A percentile compares a stretch with the other conserved stretches of the same genome.
Conservation (phyloP, 2,113 vertebrate species). For the Callopanchax toddi region DNA sequence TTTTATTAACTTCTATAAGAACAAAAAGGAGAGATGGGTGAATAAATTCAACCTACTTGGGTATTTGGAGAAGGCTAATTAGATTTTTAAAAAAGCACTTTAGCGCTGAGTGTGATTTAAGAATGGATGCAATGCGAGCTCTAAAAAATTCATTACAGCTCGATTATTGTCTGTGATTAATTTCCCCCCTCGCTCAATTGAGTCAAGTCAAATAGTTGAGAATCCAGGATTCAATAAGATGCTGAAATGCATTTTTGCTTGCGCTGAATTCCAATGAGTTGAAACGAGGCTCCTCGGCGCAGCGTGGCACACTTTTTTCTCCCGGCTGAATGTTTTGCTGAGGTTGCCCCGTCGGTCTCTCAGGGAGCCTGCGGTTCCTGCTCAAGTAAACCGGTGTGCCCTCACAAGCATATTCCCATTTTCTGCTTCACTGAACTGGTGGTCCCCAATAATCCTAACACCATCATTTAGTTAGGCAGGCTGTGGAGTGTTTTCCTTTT, state of each 20-base stretch:
- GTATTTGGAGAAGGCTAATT: slow-evolving; percentile 26
- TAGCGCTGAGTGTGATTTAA: slow-evolving; percentile 11
- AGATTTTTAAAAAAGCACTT: not conserved
- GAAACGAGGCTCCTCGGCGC: slow-evolving; percentile 53
- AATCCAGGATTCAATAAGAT: slow-evolving; percentile 55
- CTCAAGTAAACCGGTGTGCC: slow-evolving; percentile 68
- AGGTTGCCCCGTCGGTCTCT: slow-evolving; percentile 59
- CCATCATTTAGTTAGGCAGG: slow-evolving; percentile 78
- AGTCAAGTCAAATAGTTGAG: slow-evolving; percentile 34
- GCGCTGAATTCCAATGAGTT: slow-evolving; percentile 72
- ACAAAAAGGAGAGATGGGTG: not conserved
- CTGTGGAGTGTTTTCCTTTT: slow-evolving; percentile 55
- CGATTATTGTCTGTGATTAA: slow-evolving; percentile 58
- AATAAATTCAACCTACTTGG: not conserved
- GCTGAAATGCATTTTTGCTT: slow-evolving; percentile 42
- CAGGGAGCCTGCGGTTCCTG: slow-evolving; percentile 55
- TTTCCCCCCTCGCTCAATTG: slow-evolving; percentile 36
- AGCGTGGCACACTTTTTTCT: slow-evolving; percentile 6
- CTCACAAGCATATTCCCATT: slow-evolving; percentile 79
- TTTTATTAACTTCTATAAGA: not conserved
- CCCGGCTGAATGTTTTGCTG: slow-evolving; percentile 58
- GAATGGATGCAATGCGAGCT: slow-evolving; percentile 3
- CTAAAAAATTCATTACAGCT: slow-evolving; percentile 52
- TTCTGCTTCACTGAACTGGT: slow-evolving; percentile 80
- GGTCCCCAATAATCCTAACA: slow-evolving; percentile 81